Percentiles rank a stretch among this genome's conserved stretches.
phyloP scores from a whole-genome alignment of 2,888 invertebrate genomes.

The Subacronicta megacephala region DNA sequence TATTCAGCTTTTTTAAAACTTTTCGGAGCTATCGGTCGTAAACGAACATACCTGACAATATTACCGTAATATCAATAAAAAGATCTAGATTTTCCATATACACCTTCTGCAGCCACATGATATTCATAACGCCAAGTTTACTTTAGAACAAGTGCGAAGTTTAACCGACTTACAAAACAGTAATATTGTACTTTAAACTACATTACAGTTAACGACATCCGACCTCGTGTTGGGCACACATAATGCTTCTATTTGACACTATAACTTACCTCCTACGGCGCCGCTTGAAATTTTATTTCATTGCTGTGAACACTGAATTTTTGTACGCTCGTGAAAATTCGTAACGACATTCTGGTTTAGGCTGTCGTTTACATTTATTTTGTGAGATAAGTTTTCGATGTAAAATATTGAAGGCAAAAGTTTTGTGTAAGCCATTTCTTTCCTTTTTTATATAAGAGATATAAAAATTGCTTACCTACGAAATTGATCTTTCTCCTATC shows the following conservation, averaged over 20 bases:
- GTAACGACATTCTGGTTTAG: conserved; percentile 14
- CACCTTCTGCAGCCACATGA: conserved; percentile 43
- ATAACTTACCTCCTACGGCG: conserved; percentile 47
- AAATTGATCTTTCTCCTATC: no score
- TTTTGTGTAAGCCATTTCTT: conserved; percentile 4
- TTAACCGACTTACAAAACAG: conserved; percentile 61
- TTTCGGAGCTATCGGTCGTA: no score
- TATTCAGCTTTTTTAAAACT: no score
- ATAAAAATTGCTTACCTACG: not conserved
- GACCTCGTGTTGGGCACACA: conserved; percentile 35
- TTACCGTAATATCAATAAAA: not conserved
- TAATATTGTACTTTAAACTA: conserved; percentile 59
- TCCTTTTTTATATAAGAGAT: conserved; percentile 4
- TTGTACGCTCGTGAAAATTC: conserved; percentile 27
- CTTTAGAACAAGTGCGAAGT: conserved; percentile 52
- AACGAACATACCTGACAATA: not conserved
- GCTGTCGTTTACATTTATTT: conserved; percentile 7
- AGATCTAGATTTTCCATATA: conserved; percentile 19
- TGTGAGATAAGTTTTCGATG: conserved; percentile 11
- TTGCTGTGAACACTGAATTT: conserved; percentile 28
- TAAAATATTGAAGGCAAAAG: conserved; percentile 14
- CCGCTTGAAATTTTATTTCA: conserved; percentile 47
- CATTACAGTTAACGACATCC: conserved; percentile 58
- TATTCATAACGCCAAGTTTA: conserved; percentile 61
- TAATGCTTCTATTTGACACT: conserved; percentile 53